Base-by-base conservation (phyloP, 1,140 invertebrate species). In the Drosophila pruinosa region DNA sequence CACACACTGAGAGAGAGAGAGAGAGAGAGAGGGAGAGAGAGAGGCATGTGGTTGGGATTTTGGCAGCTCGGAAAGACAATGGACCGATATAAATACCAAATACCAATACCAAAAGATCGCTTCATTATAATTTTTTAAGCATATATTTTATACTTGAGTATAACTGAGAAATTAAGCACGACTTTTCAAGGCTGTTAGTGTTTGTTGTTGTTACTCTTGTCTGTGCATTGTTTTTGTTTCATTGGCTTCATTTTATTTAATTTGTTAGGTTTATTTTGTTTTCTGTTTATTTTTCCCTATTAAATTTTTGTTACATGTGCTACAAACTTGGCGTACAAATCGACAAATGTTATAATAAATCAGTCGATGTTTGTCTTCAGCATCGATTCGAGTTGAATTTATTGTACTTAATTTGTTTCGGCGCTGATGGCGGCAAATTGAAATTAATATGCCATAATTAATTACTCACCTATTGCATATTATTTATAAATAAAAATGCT, bases 81-180 rank as follows among this genome's bases (percentile, higher is more conserved):
- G 67, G 72, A 38, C n/a, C 21, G 67, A 75, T 71, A 50, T 36
- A 52, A 61, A 61, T 28, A 50, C 53, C 50, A 63, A 31, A 68
- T 68, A 53, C 54, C 54, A 61, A 26, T 62, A 48, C 56, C 57
- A 59, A 34, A 41, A 64, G 62, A 63, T 64, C 50, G 63, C 77
- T 77, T 85, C 57, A 85, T 85, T 85, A 86, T 80, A 86, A 86
- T 88, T 77, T 81, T 72, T 74, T 56, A 77, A 81, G 69, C 73
- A 86, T 86, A 88, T 81, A 81, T 88, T 81, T 88, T 65, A 75
- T 86, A 76, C 74, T 85, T 86, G 82, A 76, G 73, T 80, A 71
- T 72, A 78, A 67, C 78, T 86, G 75, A 86, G 82, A 82, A 86
- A 86, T 86, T 86, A 86, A 88, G 82, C 82, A 82, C 82, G 82